These are phyloP conservation scores for Gavialis gangeticus DNA, from an alignment of 2,113 vertebrate species.

Conservation along the genomic window DNA sequence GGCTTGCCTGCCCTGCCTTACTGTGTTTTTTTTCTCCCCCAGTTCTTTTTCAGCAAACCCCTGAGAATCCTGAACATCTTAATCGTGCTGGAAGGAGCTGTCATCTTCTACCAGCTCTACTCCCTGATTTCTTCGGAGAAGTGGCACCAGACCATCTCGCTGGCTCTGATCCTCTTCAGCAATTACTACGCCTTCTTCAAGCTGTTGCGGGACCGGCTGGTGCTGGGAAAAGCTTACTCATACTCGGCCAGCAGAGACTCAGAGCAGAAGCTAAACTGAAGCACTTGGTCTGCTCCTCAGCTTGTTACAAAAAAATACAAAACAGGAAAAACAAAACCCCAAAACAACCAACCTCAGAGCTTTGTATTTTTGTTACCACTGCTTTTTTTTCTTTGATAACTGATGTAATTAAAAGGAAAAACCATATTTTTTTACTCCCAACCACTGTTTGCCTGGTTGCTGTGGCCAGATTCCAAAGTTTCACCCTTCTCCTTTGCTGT, in stretches of 20 bases:
- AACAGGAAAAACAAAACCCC: conserved; percentile 55
- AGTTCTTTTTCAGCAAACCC: conserved; percentile 99
- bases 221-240: conserved; percentile 95
- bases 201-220: conserved; percentile 96
- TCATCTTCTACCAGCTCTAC: conserved; percentile 98
- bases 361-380: conserved; percentile 97
- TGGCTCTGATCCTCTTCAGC: conserved; percentile 98
- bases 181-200: conserved; percentile 99
- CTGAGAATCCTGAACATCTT: conserved; percentile 97
- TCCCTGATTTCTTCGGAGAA: conserved; percentile 95
- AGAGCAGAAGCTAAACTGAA: conserved; percentile 92
- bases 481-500: too few relatives aligned
- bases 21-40: not conserved
- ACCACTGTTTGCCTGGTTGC: conserved; percentile 25
- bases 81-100: conserved; percentile 92
- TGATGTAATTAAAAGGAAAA: conserved; percentile 90
- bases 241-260: conserved; percentile 88
- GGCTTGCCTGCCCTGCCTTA: accelerated
- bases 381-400: conserved; percentile 88
- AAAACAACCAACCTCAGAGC: conserved; percentile 78
- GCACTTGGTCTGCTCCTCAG: conserved; percentile 42
- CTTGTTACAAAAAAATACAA: conserved; percentile 29
- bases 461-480: not conserved
- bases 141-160: conserved; percentile 97
- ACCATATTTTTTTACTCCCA: conserved; percentile 97